These are phyloP conservation scores for Hassar affinis DNA, from an alignment of 2,113 vertebrate genomes.

Conservation along the genomic window DNA sequence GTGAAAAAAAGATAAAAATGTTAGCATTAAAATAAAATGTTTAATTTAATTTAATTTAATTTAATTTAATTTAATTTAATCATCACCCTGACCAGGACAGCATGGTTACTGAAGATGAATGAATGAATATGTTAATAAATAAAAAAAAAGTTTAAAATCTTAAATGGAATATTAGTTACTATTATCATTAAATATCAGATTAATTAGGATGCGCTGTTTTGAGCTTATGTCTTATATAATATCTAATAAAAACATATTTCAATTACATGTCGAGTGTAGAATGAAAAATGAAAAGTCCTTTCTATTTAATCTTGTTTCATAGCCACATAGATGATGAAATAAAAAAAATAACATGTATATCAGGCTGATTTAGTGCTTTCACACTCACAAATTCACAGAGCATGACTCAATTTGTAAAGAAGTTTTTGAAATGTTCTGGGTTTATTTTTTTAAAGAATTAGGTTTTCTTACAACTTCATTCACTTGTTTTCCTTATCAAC, in stretches of 20 bases:
- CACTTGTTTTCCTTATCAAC: not conserved
- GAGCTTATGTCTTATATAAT: not conserved
- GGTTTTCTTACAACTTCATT: not conserved
- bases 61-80: too few species aligned
- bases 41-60: too few species aligned
- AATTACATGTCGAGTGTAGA: not conserved
- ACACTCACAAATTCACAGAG: not conserved
- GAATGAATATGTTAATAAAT: not conserved
- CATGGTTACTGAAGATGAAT: not conserved
- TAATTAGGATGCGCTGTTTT: not conserved
- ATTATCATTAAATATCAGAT: not conserved
- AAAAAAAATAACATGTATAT: not conserved
- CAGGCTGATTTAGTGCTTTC: not conserved
- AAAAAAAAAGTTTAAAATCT: not conserved
- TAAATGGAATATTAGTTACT: not conserved
- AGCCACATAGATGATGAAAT: not conserved
- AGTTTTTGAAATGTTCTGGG: not conserved
- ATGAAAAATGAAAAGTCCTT: not conserved
- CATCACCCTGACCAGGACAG: not conserved
- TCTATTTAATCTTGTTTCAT: not conserved
- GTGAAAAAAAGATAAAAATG: not conserved
- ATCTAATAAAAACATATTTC: not conserved
- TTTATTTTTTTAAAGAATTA: too few species aligned
- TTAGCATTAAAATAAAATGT: not conserved
- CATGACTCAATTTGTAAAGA: not conserved